A percentile compares a stretch with the other conserved stretches of the same genome.
Evolutionary conservation across 2,888 invertebrate species (phyloP).

Genomic region (Ctena decussata): DNA sequence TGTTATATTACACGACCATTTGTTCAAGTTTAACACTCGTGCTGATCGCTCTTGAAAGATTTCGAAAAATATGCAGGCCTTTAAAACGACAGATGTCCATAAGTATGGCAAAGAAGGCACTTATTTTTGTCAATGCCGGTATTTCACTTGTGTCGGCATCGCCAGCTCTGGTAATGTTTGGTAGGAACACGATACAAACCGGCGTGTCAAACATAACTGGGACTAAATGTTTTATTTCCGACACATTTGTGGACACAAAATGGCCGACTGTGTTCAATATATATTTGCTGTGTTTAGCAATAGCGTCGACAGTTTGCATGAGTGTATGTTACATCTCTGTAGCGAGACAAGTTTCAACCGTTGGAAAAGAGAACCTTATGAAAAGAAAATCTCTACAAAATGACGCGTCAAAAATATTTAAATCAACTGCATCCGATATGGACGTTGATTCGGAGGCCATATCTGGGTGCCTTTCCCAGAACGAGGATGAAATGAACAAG

Average conservation of each 20-base stretch:
- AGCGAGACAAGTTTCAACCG: conserved; percentile 51
- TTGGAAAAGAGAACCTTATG: conserved; percentile 50
- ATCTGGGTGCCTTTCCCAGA: not conserved
- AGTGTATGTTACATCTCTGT: conserved; percentile 45
- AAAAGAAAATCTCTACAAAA: conserved; percentile 27
- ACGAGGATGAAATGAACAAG: not conserved
- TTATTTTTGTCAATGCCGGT: conserved; percentile 47
- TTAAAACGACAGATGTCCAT: conserved; percentile 57
- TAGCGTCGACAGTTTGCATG: conserved; percentile 46
- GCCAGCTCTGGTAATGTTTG: conserved; percentile 53
- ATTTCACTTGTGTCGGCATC: conserved; percentile 41
- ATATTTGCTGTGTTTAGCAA: conserved; percentile 49
- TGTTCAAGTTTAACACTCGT: conserved; percentile 60
- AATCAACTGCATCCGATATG: not conserved
- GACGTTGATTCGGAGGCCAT: not conserved
- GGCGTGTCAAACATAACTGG: conserved; percentile 38
- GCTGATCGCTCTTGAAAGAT: conserved; percentile 56
- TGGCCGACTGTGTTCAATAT: conserved; percentile 60
- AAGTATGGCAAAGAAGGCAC: conserved; percentile 40
- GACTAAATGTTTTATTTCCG: conserved; percentile 54
- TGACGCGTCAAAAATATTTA: not conserved
- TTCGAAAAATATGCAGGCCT: conserved; percentile 62
- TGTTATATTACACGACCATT: conserved; percentile 54
- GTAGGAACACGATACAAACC: conserved; percentile 39
- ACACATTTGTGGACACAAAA: conserved; percentile 30